Percentiles rank a stretch among this genome's conserved stretches.
These are phyloP conservation scores for Tinea trinotella DNA, from an alignment of 2,888 invertebrate species.

Conservation along the genomic window DNA sequence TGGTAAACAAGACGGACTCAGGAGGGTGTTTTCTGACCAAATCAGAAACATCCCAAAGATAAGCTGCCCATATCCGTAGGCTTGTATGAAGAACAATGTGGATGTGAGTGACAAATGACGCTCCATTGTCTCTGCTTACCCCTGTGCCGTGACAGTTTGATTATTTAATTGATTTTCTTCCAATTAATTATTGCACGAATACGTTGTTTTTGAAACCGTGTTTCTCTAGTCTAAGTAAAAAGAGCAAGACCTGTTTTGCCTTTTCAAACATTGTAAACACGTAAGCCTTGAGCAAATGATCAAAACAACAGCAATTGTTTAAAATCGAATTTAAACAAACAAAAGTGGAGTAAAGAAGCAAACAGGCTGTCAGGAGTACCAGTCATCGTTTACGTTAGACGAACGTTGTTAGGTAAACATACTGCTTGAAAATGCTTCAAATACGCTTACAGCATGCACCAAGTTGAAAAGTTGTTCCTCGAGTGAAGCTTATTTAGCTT, in stretches of 20 bases:
- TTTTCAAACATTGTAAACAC: background rate
- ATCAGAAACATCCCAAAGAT: too few relatives aligned
- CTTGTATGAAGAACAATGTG: too few relatives aligned
- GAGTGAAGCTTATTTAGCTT: conserved; percentile 22
- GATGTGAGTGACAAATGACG: too few relatives aligned
- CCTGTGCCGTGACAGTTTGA: too few relatives aligned
- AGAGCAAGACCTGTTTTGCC: background rate
- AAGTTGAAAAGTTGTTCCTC: conserved; percentile 39
- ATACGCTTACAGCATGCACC: conserved; percentile 39
- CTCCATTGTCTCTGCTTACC: too few relatives aligned
- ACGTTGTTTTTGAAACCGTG: too few relatives aligned
- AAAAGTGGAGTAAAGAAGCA: conserved; percentile 47
- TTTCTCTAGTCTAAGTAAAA: background rate
- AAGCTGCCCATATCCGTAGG: too few relatives aligned
- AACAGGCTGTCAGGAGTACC: conserved; percentile 40
- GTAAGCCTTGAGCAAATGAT: background rate
- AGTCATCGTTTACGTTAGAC: conserved; percentile 50
- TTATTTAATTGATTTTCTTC: too few relatives aligned
- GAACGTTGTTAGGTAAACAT: conserved; percentile 43
- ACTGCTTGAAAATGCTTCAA: conserved; percentile 37
- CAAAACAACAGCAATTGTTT: conserved; percentile 14
- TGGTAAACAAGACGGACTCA: too few relatives aligned
- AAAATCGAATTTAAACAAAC: conserved; percentile 31
- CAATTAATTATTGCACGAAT: too few relatives aligned
- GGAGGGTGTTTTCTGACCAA: too few relatives aligned